Evolutionary conservation across 2,797 vertebrate species (phyloP), one percentile per base, ranked within the genome.

Genomic region (Todus mexicanus): DNA sequence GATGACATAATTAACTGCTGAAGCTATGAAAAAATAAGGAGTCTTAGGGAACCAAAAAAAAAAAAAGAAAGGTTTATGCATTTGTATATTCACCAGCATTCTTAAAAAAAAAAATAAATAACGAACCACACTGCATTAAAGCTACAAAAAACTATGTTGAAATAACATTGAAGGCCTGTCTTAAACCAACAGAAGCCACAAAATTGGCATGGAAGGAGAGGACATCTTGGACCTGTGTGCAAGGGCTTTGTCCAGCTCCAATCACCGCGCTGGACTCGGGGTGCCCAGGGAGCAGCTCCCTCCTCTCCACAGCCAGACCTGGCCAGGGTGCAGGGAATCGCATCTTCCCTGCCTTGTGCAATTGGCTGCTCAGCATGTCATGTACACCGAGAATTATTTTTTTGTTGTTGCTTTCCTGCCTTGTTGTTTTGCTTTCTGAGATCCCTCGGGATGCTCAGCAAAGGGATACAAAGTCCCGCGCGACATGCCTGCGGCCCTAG

Each of bases 1-100:
- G 98, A 98, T 98, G 98, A 98, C 98, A 98, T 98, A 99, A 99
- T 99, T 99, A 99, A 98, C 98, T 98, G 97, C 97, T 97, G 98
- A 98, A 98, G 98, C 97, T 98, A 97, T 96, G 97, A 97, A 97
- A 98, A 98, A 98, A 98, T 97, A 98, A 98, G 98, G 96, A 96
- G 95, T 98, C 97, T 98, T 97, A 94, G 95, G 93, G 92, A 97
- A 97, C 96, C 94, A 84, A 91, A 90, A 94, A 97, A 94, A 95
- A 93, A 90, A 61, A 43, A 93, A 63, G 72, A 90, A 51, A 25
- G 91, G 93, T 94, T 97, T 98, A 87, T 97, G 95, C 97, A 63
- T 94, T 96, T 97, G 96, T 95, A 76, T 96, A 89, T 95, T 96
- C 96, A 97, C 89, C 93, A 97, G 94, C 94, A 93, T 97, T 94